Base-by-base conservation (phyloP, 1,140 invertebrate species). In the Drosophila virilis region DNA sequence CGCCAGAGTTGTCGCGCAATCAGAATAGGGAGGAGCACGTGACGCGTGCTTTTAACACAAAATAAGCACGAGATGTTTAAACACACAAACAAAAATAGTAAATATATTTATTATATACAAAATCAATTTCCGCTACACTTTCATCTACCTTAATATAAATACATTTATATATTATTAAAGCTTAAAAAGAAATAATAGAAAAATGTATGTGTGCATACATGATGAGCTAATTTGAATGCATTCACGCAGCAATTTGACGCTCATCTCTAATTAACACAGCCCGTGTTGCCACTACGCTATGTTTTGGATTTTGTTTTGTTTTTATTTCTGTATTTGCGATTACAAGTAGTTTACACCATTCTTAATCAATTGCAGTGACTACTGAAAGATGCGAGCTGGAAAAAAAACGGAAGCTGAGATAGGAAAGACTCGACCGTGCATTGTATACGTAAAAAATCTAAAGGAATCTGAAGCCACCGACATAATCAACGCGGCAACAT, bases 321-420 rank as follows among this genome's bases (percentile, higher is more conserved):
- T 61, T 57, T 70, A 58, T 62, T 45, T 62, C 58, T 55, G 22
- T 28, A 68, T 68, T 57, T 74, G 12, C 22, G 7, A 17, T 17
- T 15, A 37, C n/a, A 40, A 35, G 59, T 62, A 45, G 32, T 64
- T 66, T 78, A 15, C 28, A 45, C 50, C 7, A 71, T 28, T 60
- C 8, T 54, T 42, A 13, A 22, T 40, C 9, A 37, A 57, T 79
- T 79, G 13, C 50, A 80, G 78, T 74, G 75, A 80, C 67, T 59
- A 65, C 78, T 84, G 80, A 89, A 89, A 89, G 71, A 89, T 89
- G 84, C 84, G 77, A 84, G 80, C 74, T 80, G 84, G 77, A 73
- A 89, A 84, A 80, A 89, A 80, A 48, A 55, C 69, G 57, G 68
- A 55, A 70, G 74, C 68, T 67, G 80, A 80, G 69, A 90, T 61